Percentiles rank a stretch among this genome's conserved stretches.
Conservation (phyloP, 1,140 invertebrate species). For the Tribolium castaneum region DNA sequence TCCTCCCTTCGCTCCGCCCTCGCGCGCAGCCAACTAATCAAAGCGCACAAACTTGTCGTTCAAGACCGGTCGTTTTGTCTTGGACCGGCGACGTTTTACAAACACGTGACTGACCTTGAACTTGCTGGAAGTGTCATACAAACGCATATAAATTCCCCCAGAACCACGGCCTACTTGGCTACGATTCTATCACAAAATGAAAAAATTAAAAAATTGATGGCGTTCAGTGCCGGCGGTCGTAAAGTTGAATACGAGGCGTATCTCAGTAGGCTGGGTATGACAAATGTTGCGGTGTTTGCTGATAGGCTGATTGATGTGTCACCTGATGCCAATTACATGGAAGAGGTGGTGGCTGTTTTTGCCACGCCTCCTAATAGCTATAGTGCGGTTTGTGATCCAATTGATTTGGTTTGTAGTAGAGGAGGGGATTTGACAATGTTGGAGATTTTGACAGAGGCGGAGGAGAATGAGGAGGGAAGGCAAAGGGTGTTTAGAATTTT, state of each 20-base stretch:
- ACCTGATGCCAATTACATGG: slow-evolving; percentile 68
- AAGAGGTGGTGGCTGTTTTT: slow-evolving; percentile 77
- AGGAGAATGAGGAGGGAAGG: slow-evolving; percentile 70
- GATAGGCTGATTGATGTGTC: slow-evolving; percentile 72
- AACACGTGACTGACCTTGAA: slow-evolving; percentile 71
- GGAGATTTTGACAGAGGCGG: slow-evolving; percentile 74
- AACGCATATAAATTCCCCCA: slow-evolving; percentile 79
- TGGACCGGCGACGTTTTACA: slow-evolving; percentile 77
- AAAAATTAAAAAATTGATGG: slow-evolving; percentile 69
- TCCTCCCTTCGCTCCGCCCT: slow-evolving; percentile 69
- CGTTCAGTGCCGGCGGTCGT: slow-evolving; percentile 71
- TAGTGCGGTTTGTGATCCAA: slow-evolving; percentile 78
- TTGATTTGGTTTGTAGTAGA: slow-evolving; percentile 75
- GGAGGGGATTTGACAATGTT: slow-evolving; percentile 76
- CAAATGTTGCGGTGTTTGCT: slow-evolving; percentile 70
- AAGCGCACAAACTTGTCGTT: slow-evolving; percentile 70
- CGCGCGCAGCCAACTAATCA: slow-evolving; percentile 71
- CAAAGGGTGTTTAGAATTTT: slow-evolving; percentile 70
- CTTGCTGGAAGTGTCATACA: slow-evolving; percentile 79
- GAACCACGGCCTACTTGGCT: slow-evolving; percentile 79
- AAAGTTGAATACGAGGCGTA: slow-evolving; percentile 69
- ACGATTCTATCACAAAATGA: slow-evolving; percentile 73
- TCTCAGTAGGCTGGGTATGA: slow-evolving; percentile 67
- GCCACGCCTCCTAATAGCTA: slow-evolving; percentile 82
- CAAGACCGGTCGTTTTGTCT: slow-evolving; percentile 78